Evolutionary conservation across 2,797 vertebrate species (phyloP), one percentile per base, ranked within the genome.

Genomic region (Leptodactylus fallax): DNA sequence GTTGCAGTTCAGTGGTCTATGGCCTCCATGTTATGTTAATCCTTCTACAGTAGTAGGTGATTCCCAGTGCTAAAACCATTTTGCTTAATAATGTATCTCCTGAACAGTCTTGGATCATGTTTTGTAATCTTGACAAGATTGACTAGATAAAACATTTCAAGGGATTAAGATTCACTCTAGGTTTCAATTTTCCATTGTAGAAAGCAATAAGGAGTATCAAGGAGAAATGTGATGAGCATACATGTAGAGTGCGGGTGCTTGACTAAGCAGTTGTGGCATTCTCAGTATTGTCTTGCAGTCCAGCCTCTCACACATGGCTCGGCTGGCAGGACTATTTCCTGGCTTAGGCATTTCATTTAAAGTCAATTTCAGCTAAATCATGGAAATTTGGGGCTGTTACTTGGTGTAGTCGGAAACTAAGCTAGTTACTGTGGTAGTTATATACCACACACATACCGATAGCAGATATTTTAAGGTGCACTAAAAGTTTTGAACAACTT

Each of bases 161-260:
- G 49, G 60, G 86, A 83, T 83, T 83, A 83, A 82, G 13, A n/a
- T 77, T 87, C 83, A 36, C 82, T 77, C 36, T n/a, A 78, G 60
- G 86, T 78, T 45, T 83, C 56, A 47, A 67, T 56, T 65, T 87
- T 19, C 56, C 58, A 65, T 19, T 23, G 36, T 72, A 61, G 55
- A 76, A 65, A 77, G 12, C 51, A 53, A 77, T 56, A 83, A 83
- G 58, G 58, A 82, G 47, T 82, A 72, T 19, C 0, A 10, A n/a
- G 17, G 67, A 23, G 79, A 55, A 47, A 25, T 11, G 56, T 65
- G 45, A 74, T 74, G 11, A 84, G 69, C 36, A 67, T 12, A 83
- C 47, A 81, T 77, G 21, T 49, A 58, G 25, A 85, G 25, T 6
- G 0, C 8, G 19, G 7, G 53, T 27, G 14, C 55, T 25, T 17